Evolutionary conservation across 2,113 vertebrate species (phyloP), one percentile per base, ranked within the genome.

Genomic region (Corapipo altera): DNA sequence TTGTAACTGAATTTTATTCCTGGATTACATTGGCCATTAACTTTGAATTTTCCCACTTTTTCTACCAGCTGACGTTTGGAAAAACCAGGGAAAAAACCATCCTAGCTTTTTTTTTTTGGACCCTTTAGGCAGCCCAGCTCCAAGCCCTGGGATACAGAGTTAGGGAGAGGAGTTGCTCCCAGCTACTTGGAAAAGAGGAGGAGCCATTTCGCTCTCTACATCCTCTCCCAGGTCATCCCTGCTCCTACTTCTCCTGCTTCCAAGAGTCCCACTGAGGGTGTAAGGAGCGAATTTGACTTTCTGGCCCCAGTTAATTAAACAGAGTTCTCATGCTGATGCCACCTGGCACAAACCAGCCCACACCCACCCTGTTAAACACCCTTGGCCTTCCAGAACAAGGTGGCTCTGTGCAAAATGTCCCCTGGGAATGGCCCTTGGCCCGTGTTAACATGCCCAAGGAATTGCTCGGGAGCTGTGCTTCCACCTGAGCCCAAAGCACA

Each of bases 371-470:
- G 0, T 61, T 70, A 75, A 55, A 75, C 18, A 10, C 13, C 59
- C 49, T 52, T 61, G 57, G 58, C 70, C 41, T 79, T 78, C 48
- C 74, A 89, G 66, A 85, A 79, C 70, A 57, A 65, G 74, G 74
- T 88, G 74, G 11, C 15, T 94, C 19, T 57, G 12, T 91, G 67
- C 41, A 91, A 85, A 88, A 28, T 6, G 1, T 67, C 52, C 27
- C 48, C 74, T 44, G 73, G 55, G 84, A 94, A 61, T 7, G 39
- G 26, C 17, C 48, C 23, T 84, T 78, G 43, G 76, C 49, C 64
- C 2, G 0, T 49, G 22, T 5, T 49, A 66, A 55, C 54, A 4
- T n/a, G n/a, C n/a, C n/a, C n/a, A n/a, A n/a, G n/a, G n/a, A n/a
- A n/a, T 70, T 54, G 8, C 17, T 73, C n/a, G 22, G 46, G 79